Conservation (phyloP, 2,113 vertebrate genomes). For the Neomonachus schauinslandi region DNA sequence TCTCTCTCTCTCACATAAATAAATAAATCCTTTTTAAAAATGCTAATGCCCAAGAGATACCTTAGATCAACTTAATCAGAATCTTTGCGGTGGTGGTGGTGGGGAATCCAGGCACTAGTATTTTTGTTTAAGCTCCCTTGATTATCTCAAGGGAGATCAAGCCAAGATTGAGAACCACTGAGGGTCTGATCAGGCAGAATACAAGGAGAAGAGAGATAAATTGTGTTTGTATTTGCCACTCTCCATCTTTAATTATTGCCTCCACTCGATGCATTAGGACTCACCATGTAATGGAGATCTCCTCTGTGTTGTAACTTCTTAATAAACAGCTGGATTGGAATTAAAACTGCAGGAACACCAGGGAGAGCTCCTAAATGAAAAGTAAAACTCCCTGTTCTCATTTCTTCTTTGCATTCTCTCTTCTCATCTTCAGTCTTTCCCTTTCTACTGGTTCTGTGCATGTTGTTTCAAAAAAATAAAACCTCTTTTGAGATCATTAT, state of each 20-base stretch:
- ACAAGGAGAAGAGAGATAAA: background rate
- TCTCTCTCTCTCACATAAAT: background rate
- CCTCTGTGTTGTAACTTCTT: constrained; percentile 7
- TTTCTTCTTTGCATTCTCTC: background rate
- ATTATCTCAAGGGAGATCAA: background rate
- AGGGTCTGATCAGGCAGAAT: background rate
- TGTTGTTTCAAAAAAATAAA: background rate
- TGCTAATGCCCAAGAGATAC: background rate
- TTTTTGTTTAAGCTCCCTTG: constrained; percentile 3
- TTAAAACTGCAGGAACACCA: background rate
- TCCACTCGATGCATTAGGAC: background rate
- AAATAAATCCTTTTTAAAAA: background rate
- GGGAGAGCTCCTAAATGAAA: constrained; percentile 16
- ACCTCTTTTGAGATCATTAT: background rate
- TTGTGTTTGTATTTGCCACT: background rate
- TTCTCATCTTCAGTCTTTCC: background rate
- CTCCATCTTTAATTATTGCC: constrained; percentile 4
- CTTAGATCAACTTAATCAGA: background rate
- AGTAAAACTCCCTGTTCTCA: background rate
- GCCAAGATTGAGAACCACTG: background rate
- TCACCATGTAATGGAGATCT: background rate
- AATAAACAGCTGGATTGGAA: constrained; percentile 37
- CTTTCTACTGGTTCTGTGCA: background rate
- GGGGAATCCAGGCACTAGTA: background rate
- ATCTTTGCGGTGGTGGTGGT: background rate